Evolutionary conservation across 2,888 invertebrate genomes (phyloP), one percentile per base, ranked within the genome.

Genomic region (Agrochola macilenta): DNA sequence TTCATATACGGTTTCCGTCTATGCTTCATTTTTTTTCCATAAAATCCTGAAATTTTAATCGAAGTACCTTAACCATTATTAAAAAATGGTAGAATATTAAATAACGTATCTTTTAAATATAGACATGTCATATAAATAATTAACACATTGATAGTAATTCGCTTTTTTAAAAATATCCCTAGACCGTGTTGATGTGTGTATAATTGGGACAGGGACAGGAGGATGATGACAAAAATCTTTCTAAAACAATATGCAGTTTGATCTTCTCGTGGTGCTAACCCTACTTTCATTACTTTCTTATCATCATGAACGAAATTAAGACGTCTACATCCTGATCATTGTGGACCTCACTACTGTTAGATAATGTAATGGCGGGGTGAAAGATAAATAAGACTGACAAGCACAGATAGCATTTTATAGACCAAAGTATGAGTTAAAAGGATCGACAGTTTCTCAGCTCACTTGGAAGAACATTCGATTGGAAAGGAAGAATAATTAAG

Each of bases 301-400:
- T 83, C 87, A 87, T 85, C 89, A 87, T 82, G 89, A 89, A 90
- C 91, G 90, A 93, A 93, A 93, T 94, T 93, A 93, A 95, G 94
- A 94, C 90, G 91, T 91, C 91, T 92, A 93, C 93, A 94, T 94
- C 94, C 93, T 95, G 93, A 92, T 89, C 89, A 90, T 86, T 89
- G 89, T 90, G 93, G 93, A 93, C 94, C 93, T 92, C 90, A 88
- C 88, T 89, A 88, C 85, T 91, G 92, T 93, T 93, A 93, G 90
- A 90, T 89, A 83, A 81, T 72, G 63, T 75, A 66, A 76, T 57
- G 78, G 79, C 85, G 86, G 85, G 89, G 86, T 89, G 88, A 88
- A 88, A 87, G 90, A 93, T 94, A 93, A 94, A 94, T 94, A 91
- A 93, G 87, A 90, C 83, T 90, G 91, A 88, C 90, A 87, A 69